phyloP scores from a whole-genome alignment of 2,888 invertebrate genomes.

The Abscondita cerata region DNA sequence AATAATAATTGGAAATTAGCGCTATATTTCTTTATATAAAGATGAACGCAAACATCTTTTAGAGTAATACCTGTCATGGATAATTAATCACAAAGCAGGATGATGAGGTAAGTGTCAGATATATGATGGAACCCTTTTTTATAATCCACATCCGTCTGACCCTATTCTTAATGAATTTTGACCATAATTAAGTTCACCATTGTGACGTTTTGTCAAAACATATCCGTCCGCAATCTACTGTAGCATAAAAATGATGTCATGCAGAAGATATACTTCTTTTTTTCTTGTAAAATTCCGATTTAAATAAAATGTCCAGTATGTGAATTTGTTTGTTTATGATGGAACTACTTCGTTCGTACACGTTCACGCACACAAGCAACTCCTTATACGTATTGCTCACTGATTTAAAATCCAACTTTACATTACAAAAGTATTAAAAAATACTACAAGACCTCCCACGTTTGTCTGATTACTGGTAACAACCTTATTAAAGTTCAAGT shows the following conservation, averaged over 20 bases:
- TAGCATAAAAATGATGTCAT: no score
- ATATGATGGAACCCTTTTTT: no score
- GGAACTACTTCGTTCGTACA: not conserved
- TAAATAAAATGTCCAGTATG: no score
- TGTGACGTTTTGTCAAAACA: no score
- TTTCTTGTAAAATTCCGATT: no score
- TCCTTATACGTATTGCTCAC: conserved; percentile 22
- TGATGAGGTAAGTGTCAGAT: not conserved
- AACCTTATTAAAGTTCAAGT: conserved; percentile 15
- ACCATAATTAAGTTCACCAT: no score
- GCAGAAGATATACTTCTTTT: no score
- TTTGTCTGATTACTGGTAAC: conserved; percentile 21
- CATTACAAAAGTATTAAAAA: conserved; percentile 12
- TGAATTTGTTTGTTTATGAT: not conserved
- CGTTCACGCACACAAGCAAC: conserved; percentile 16
- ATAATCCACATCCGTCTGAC: no score
- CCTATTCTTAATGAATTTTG: no score
- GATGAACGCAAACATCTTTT: conserved; percentile 5
- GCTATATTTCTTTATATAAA: conserved; percentile 6
- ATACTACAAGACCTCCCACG: conserved; percentile 25
- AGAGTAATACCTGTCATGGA: not conserved
- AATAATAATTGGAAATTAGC: conserved; percentile 10
- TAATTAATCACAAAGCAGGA: conserved; percentile 5
- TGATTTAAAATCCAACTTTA: conserved; percentile 22
- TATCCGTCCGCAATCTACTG: no score